phyloP scores from a whole-genome alignment of 2,797 vertebrate genomes.

The Odontamblyopus lacepedii region DNA sequence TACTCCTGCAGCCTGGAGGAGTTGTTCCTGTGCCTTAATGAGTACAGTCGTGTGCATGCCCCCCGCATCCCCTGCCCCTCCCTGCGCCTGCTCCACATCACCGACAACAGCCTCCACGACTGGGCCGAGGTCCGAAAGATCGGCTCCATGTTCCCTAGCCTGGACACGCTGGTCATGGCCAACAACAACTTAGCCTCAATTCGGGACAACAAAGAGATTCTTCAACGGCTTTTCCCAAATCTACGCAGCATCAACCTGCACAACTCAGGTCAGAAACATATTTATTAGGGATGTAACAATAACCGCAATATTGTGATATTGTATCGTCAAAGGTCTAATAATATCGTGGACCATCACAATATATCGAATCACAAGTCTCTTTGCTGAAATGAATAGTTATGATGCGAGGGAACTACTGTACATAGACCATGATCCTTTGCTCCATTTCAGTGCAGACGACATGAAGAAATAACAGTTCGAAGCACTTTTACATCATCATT shows the following conservation, averaged over 20 bases:
- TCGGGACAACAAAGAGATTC: slow-evolving; percentile 84
- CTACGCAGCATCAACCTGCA: slow-evolving; percentile 91
- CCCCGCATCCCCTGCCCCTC: slow-evolving; percentile 86
- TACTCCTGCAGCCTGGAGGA: slow-evolving; percentile 87
- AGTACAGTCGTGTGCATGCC: slow-evolving; percentile 89
- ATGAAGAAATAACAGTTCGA: no score
- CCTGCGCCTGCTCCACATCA: slow-evolving; percentile 95
- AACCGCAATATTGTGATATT: no score
- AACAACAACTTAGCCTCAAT: slow-evolving; percentile 93
- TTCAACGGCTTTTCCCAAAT: slow-evolving; percentile 89
- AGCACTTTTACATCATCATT: no score
- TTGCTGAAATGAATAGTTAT: no score
- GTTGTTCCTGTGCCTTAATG: slow-evolving; percentile 98
- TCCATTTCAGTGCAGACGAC: no score
- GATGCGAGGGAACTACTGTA: no score
- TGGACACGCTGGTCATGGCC: slow-evolving; percentile 93
- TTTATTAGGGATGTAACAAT: no score
- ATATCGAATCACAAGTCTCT: no score
- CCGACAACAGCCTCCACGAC: slow-evolving; percentile 94
- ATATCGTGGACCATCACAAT: no score
- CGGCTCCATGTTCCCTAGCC: slow-evolving; percentile 91
- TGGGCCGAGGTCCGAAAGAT: slow-evolving; percentile 95
- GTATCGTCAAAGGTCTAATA: no score
- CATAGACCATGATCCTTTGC: no score
- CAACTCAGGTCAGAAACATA: slow-evolving; percentile 63